Percentiles rank a stretch among this genome's conserved stretches.
Conservation (phyloP, 1,140 invertebrate genomes). For the Ephestia elutella region DNA sequence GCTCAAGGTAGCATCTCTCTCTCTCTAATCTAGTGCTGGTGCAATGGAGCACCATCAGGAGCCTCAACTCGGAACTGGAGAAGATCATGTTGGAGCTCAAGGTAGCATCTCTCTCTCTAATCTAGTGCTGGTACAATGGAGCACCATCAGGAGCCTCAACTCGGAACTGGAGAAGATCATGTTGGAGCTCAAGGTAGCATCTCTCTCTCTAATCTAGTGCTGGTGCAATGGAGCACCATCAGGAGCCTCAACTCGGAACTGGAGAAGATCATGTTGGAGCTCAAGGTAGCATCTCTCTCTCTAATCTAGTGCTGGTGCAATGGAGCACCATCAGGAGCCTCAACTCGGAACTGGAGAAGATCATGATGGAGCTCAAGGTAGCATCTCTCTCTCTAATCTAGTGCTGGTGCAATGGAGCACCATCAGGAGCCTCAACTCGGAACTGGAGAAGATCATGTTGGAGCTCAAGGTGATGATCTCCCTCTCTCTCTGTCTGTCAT, state of each 20-base stretch:
- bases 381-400: too few species aligned
- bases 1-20: too few species aligned
- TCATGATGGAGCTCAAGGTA: slow-evolving; percentile 77
- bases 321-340: slow-evolving; percentile 30
- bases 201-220: too few species aligned
- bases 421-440: slow-evolving; percentile 27
- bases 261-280: slow-evolving; percentile 75
- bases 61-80: slow-evolving; percentile 28
- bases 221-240: background rate
- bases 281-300: too few species aligned
- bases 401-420: too few species aligned
- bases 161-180: slow-evolving; percentile 61
- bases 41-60: background rate
- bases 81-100: slow-evolving; percentile 77
- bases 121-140: too few species aligned
- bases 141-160: slow-evolving; percentile 27
- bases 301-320: too few species aligned
- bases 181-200: slow-evolving; percentile 77
- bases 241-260: slow-evolving; percentile 27
- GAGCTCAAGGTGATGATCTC: slow-evolving; percentile 78
- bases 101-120: too few species aligned
- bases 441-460: slow-evolving; percentile 69
- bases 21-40: too few species aligned
- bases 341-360: slow-evolving; percentile 38
- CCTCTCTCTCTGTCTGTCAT: too few species aligned